Evolutionary conservation across 2,113 vertebrate species (phyloP).

Genomic region (Fregata magnificens): DNA sequence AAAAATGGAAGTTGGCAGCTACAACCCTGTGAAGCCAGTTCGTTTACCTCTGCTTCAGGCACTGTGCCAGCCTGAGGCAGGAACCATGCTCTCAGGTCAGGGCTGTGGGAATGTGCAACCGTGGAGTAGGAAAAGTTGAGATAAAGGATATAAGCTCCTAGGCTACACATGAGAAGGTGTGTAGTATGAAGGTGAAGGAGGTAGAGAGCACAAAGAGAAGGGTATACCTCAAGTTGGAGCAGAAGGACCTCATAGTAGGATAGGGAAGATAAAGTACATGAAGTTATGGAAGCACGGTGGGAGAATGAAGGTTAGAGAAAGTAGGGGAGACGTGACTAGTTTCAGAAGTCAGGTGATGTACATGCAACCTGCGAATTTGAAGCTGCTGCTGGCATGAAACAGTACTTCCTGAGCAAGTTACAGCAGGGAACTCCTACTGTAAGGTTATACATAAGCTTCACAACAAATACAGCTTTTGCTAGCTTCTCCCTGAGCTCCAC

Average conservation of each 20-base stretch:
- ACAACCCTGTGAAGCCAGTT: background rate
- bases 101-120: background rate
- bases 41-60: background rate
- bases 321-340: background rate
- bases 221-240: background rate
- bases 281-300: background rate
- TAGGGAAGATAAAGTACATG: background rate
- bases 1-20: background rate
- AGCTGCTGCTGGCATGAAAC: background rate
- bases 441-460: background rate
- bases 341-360: background rate
- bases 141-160: background rate
- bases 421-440: background rate
- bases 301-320: background rate
- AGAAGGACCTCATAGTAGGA: background rate
- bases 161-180: too few species aligned
- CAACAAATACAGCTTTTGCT: background rate
- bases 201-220: background rate
- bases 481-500: background rate
- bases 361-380: background rate
- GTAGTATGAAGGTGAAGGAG: background rate
- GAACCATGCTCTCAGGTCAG: background rate
- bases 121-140: background rate
- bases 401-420: background rate
- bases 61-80: background rate